A percentile compares a stretch with the other conserved stretches of the same genome.
Conservation (phyloP, 2,888 invertebrate genomes). For the Euphydryas editha region DNA sequence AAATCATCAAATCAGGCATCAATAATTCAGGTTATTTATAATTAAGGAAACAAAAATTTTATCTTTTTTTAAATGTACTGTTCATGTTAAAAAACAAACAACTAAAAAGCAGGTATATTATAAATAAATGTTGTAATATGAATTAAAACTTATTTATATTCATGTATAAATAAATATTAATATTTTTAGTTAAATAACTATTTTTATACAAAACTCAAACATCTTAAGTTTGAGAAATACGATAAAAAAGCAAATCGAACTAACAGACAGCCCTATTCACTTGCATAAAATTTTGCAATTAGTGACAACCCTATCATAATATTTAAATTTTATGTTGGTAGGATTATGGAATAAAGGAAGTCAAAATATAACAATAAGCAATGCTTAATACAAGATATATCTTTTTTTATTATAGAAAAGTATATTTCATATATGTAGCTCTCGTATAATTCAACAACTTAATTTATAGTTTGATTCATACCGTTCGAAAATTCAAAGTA, state of each 20-base stretch:
- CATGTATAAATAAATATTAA: no score
- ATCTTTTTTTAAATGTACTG: no score
- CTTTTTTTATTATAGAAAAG: neutral
- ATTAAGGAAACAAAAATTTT: no score
- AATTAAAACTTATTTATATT: no score
- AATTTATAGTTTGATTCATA: neutral
- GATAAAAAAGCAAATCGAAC: neutral
- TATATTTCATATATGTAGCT: no score
- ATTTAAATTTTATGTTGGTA: constrained; percentile 44
- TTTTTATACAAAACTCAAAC: neutral
- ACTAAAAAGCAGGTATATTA: no score
- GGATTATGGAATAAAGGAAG: constrained; percentile 7
- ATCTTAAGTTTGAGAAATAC: neutral
- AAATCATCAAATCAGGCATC: no score
- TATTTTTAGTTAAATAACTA: no score
- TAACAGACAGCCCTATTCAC: constrained; percentile 53
- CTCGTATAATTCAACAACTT: neutral
- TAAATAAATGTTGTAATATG: no score
- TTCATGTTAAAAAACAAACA: no score
- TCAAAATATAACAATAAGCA: constrained; percentile 22
- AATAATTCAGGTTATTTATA: no score
- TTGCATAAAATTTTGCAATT: constrained; percentile 45
- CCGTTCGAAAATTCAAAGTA: neutral
- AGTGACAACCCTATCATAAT: constrained; percentile 41
- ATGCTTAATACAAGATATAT: constrained; percentile 14